Evolutionary conservation across 2,888 invertebrate species (phyloP).

Genomic region (Drosophila rellima): DNA sequence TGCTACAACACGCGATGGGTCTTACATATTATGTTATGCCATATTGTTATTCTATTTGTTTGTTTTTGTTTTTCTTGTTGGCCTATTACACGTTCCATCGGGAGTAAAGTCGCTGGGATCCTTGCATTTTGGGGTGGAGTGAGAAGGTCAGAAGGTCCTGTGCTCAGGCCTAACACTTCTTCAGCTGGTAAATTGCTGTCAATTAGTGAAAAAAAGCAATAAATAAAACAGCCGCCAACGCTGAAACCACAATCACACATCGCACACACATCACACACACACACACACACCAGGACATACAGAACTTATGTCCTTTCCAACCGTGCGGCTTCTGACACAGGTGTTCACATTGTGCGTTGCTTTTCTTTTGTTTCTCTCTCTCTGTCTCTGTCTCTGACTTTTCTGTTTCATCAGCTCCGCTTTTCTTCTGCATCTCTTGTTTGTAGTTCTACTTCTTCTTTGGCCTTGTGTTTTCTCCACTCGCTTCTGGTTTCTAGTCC

Average conservation of each 20-base stretch:
- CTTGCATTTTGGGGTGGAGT: not conserved
- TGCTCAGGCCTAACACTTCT: slow-evolving; percentile 59
- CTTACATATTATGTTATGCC: slow-evolving; percentile 40
- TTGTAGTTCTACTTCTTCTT: not conserved
- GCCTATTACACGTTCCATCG: slow-evolving; percentile 44
- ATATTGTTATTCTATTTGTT: slow-evolving; percentile 14
- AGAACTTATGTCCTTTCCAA: slow-evolving; percentile 1
- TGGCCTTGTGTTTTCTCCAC: not conserved
- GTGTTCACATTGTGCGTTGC: slow-evolving; percentile 2
- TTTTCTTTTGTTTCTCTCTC: not conserved
- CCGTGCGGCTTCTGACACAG: slow-evolving; percentile 1
- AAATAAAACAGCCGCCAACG: slow-evolving; percentile 66
- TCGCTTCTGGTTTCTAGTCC: slow-evolving; percentile 13
- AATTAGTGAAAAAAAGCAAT: slow-evolving; percentile 78
- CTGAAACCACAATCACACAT: slow-evolving; percentile 14
- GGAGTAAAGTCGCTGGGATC: not conserved
- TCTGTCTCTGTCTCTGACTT: not conserved
- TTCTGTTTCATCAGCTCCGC: not conserved
- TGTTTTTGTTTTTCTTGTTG: slow-evolving; percentile 17
- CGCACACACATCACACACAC: slow-evolving; percentile 11
- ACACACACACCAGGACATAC: slow-evolving; percentile 8
- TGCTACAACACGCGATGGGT: slow-evolving; percentile 59
- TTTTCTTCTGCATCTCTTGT: slow-evolving; percentile 16
- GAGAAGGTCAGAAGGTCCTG: not conserved
- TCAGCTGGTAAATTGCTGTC: slow-evolving; percentile 79